These are phyloP conservation scores for Dicerorhinus sumatrensis DNA, from an alignment of 2,113 vertebrate species.

Conservation along the genomic window DNA sequence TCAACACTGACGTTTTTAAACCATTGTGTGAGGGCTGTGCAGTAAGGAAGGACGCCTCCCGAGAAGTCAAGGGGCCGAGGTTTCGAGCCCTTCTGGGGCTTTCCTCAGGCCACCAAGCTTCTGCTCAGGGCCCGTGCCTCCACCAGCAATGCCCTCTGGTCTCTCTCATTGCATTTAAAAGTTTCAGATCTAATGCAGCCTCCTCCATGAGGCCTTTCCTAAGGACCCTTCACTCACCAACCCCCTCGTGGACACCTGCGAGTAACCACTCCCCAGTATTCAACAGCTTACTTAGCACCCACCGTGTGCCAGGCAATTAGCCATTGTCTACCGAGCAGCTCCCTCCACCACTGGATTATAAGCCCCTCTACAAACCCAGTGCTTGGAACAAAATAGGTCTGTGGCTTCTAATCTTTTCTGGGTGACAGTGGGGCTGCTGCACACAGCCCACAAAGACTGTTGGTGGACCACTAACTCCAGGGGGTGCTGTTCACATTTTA, in stretches of 20 bases:
- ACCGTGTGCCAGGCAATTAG: too few relatives aligned
- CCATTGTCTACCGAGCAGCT: background rate
- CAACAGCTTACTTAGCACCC: background rate
- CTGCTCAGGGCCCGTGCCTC: background rate
- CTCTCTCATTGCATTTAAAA: background rate
- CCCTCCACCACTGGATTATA: background rate
- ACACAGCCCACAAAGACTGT: background rate
- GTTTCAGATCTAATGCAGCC: background rate
- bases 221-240: background rate
- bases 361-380: background rate
- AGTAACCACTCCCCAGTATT: background rate
- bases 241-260: background rate
- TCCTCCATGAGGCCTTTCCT: background rate
- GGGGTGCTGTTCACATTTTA: background rate
- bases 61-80: background rate
- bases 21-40: accelerated
- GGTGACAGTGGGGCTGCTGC: background rate
- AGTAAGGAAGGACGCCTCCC: background rate
- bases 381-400: background rate
- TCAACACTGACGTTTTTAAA: background rate
- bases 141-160: background rate
- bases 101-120: background rate
- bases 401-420: background rate
- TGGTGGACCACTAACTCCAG: too few relatives aligned
- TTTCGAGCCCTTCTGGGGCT: background rate